Conservation (phyloP, 2,113 vertebrate genomes). For the Apus apus region DNA sequence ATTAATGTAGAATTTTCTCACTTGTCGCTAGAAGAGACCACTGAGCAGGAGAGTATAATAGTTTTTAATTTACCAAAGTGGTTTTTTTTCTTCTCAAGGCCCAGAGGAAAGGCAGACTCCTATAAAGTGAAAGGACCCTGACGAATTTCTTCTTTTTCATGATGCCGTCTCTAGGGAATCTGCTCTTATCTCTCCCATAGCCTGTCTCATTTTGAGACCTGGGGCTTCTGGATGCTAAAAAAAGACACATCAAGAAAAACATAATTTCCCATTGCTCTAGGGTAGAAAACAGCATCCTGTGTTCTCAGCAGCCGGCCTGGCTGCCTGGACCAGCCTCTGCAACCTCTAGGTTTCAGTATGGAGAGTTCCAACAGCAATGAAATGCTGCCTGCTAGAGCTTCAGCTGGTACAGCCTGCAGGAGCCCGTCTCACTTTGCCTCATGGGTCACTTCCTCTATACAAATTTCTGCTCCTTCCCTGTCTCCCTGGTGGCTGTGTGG, state of each 20-base stretch:
- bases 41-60: not conserved
- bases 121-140: not conserved
- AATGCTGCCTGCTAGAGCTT: not conserved
- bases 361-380: not conserved
- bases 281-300: not conserved
- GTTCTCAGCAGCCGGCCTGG: not conserved
- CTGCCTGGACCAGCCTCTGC: not conserved
- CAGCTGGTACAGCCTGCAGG: not conserved
- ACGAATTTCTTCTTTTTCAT: not conserved
- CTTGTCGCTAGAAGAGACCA: not conserved
- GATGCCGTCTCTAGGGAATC: not conserved
- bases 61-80: not conserved
- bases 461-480: conserved; percentile 14
- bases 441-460: conserved; percentile 40
- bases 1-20: not conserved
- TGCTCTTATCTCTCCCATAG: not conserved
- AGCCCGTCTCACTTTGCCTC: not conserved
- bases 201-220: not conserved
- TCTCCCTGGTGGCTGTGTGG: not conserved
- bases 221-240: not conserved
- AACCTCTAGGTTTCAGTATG: not conserved
- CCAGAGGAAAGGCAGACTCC: not conserved
- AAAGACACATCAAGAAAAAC: not conserved
- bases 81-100: not conserved
- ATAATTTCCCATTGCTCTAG: not conserved